Evolutionary conservation across 2,888 invertebrate species (phyloP).

Genomic region (Troilus luridus): DNA sequence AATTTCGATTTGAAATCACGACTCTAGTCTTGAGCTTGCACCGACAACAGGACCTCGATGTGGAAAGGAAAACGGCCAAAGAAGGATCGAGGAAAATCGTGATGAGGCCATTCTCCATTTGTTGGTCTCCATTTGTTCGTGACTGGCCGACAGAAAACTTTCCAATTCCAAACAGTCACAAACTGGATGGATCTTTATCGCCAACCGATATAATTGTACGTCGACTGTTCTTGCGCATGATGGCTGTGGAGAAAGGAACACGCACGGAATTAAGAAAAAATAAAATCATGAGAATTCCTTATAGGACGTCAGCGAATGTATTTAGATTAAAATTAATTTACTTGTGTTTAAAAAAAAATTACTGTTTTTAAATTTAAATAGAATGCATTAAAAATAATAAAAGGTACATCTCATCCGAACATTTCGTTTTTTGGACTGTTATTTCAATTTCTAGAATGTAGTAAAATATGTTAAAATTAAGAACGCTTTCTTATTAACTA

Average conservation of each 20-base stretch:
- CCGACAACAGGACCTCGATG: not conserved
- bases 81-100: conserved; percentile 40
- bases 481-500: no score
- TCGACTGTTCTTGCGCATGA: conserved; percentile 2
- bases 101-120: conserved; percentile 23
- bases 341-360: no score
- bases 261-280: not conserved
- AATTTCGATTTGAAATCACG: conserved; percentile 49
- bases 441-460: no score
- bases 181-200: conserved; percentile 26
- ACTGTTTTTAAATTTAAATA: no score
- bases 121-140: conserved; percentile 45
- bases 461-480: no score
- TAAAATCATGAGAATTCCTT: not conserved
- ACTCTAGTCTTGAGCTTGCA: conserved; percentile 8
- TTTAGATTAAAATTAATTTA: no score
- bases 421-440: no score
- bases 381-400: no score
- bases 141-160: conserved; percentile 39
- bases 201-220: conserved; percentile 1
- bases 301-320: not conserved
- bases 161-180: conserved; percentile 50
- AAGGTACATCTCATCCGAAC: no score
- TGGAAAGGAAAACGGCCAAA: conserved; percentile 23
- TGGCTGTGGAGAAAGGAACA: not conserved